Evolutionary conservation across 1,140 invertebrate genomes (phyloP).

Genomic region (Spodoptera litura): DNA sequence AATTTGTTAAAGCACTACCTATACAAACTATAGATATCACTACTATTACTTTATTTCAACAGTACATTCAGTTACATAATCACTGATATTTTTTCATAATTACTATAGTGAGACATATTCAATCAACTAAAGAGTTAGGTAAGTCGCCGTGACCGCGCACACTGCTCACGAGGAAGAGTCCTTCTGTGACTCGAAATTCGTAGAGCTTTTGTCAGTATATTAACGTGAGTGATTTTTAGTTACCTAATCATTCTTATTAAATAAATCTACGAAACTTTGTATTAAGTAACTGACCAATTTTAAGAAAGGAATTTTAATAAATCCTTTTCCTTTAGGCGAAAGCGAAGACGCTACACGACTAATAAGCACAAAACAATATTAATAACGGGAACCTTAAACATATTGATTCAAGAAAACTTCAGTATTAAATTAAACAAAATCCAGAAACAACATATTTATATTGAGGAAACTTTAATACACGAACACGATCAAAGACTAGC

Average conservation of each 20-base stretch:
- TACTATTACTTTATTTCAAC: too few relatives aligned
- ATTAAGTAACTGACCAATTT: background rate
- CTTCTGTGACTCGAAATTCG: too few relatives aligned
- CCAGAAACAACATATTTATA: conserved; percentile 23
- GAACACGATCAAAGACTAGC: conserved; percentile 23
- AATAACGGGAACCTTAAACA: conserved; percentile 13
- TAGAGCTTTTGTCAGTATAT: too few relatives aligned
- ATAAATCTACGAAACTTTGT: background rate
- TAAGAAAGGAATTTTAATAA: background rate
- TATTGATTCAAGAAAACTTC: conserved; percentile 9
- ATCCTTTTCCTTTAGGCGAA: background rate
- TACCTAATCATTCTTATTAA: background rate
- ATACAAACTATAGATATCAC: too few relatives aligned
- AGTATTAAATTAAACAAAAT: conserved; percentile 24
- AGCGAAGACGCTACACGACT: background rate
- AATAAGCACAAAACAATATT: conserved; percentile 17
- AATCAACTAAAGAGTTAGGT: too few relatives aligned
- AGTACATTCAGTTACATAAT: too few relatives aligned
- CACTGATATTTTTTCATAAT: too few relatives aligned
- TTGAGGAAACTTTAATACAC: conserved; percentile 36
- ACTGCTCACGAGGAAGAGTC: too few relatives aligned
- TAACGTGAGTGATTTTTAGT: too few relatives aligned
- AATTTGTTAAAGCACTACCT: too few relatives aligned
- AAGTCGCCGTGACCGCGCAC: too few relatives aligned
- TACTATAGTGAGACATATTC: too few relatives aligned